Percentiles rank a stretch among this genome's conserved stretches.
phyloP scores from a whole-genome alignment of 2,113 vertebrate species.

The Amphilophus citrinellus region DNA sequence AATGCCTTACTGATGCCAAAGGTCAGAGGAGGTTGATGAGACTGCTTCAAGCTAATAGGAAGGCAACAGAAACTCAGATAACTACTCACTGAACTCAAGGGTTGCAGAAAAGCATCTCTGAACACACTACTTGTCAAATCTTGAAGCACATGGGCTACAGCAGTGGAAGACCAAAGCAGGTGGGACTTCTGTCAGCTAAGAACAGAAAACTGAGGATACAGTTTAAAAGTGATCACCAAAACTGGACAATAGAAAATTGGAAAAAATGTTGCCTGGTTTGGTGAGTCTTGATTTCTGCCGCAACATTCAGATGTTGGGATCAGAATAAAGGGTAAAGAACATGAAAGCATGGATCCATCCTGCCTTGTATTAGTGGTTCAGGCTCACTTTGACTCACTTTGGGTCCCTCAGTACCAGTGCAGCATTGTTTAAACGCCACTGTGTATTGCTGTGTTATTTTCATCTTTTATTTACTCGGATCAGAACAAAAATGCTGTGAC shows the following conservation, averaged over 20 bases:
- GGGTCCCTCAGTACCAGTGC: neutral
- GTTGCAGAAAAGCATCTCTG: neutral
- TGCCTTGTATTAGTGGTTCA: neutral
- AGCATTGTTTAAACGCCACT: neutral
- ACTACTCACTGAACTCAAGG: too few relatives aligned
- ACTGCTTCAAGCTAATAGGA: neutral
- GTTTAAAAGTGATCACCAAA: neutral
- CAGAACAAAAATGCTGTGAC: neutral
- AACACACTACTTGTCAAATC: neutral
- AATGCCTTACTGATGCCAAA: neutral
- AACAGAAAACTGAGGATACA: neutral
- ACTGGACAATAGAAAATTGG: neutral
- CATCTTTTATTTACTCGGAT: constrained; percentile 1
- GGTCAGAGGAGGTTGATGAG: neutral
- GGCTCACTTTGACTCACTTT: neutral
- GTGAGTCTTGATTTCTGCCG: neutral
- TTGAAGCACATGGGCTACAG: neutral
- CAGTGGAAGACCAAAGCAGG: neutral
- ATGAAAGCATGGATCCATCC: neutral
- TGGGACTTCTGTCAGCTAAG: neutral
- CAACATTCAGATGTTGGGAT: neutral
- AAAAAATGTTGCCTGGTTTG: neutral
- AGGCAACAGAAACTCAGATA: neutral
- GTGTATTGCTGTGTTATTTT: neutral
- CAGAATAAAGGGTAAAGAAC: neutral